These are phyloP conservation scores for Tenrec ecaudatus DNA, from an alignment of 2,113 vertebrate species.

Conservation along the genomic window DNA sequence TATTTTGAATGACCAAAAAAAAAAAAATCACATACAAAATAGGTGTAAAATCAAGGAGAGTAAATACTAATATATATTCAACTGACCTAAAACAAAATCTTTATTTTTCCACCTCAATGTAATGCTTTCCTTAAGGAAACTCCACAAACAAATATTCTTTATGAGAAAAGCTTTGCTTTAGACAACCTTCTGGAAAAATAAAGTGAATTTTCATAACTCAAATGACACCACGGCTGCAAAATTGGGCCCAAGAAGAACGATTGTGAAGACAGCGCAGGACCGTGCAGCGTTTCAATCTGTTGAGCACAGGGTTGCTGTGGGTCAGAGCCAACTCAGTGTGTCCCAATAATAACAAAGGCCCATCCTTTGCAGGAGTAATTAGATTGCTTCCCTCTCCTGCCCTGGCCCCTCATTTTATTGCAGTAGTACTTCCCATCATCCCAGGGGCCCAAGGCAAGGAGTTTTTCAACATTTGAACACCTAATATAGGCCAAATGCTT, in stretches of 20 bases:
- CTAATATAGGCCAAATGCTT: not conserved
- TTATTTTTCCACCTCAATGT: not conserved
- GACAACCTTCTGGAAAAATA: not conserved
- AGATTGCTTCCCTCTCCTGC: not conserved
- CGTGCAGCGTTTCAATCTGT: no score
- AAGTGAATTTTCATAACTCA: not conserved
- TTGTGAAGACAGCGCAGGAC: no score
- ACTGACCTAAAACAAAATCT: not conserved
- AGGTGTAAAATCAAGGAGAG: not conserved
- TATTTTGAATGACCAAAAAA: slow-evolving; percentile 4
- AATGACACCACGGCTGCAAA: not conserved
- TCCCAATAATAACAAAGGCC: no score
- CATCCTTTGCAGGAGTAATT: not conserved
- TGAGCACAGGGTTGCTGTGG: no score
- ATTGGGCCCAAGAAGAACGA: no score
- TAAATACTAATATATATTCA: not conserved
- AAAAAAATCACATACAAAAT: not conserved
- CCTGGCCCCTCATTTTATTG: not conserved
- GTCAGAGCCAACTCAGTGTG: no score
- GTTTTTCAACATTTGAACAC: not conserved
- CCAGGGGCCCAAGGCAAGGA: no score
- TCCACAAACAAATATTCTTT: not conserved
- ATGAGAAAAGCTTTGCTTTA: not conserved
- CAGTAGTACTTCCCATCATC: no score
- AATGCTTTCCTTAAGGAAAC: slow-evolving; percentile 19